Evolutionary conservation across 2,113 vertebrate genomes (phyloP).

Genomic region (Engystomops pustulosus): DNA sequence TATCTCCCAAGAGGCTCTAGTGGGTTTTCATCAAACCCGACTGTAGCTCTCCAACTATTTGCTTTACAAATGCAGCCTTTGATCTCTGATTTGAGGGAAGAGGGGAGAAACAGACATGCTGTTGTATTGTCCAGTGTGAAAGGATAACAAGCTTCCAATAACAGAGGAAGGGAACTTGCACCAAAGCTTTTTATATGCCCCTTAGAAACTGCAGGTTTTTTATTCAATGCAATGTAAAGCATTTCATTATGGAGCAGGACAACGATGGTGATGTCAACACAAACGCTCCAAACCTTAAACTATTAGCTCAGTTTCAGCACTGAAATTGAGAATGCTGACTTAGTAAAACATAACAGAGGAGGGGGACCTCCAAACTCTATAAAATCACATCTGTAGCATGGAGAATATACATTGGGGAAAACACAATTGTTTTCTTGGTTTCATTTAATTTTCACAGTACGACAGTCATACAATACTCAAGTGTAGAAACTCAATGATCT

Average conservation of each 20-base stretch:
- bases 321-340: slow-evolving; percentile 61
- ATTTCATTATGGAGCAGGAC: slow-evolving; percentile 69
- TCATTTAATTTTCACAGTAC: slow-evolving; percentile 65
- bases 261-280: slow-evolving; percentile 66
- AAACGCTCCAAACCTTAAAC: slow-evolving; percentile 59
- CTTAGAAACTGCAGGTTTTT: slow-evolving; percentile 70
- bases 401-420: slow-evolving; percentile 60
- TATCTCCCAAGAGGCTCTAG: slow-evolving; percentile 87
- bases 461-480: slow-evolving; percentile 61
- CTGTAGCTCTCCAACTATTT: slow-evolving; percentile 94
- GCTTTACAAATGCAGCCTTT: slow-evolving; percentile 99
- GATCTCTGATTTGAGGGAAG: slow-evolving; percentile 95
- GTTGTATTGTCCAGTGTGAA: slow-evolving; percentile 79
- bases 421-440: slow-evolving; percentile 54
- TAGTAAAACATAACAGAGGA: slow-evolving; percentile 63
- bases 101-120: slow-evolving; percentile 75
- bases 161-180: slow-evolving; percentile 71
- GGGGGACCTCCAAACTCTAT: slow-evolving; percentile 58
- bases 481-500: slow-evolving; percentile 52
- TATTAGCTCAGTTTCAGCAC: slow-evolving; percentile 60
- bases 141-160: slow-evolving; percentile 79
- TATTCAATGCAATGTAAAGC: slow-evolving; percentile 66
- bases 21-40: slow-evolving; percentile 88
- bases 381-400: slow-evolving; percentile 65
- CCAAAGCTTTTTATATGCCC: slow-evolving; percentile 74